These are phyloP conservation scores for Tipula vernalis DNA, from an alignment of 2,888 invertebrate genomes.

Conservation along the genomic window DNA sequence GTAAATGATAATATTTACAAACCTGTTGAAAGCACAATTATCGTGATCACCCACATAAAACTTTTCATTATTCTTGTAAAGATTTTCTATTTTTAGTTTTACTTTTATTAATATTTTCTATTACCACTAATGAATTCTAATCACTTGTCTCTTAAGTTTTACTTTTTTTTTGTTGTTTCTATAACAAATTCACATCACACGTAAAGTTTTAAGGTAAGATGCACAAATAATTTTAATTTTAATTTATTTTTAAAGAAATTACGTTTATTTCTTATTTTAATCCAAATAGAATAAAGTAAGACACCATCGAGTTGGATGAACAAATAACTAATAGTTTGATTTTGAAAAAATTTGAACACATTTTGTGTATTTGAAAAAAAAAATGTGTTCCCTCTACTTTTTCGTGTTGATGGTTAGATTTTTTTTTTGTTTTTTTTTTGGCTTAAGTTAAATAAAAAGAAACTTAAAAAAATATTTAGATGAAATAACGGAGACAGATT, in stretches of 20 bases:
- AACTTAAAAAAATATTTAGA: background rate
- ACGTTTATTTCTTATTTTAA: background rate
- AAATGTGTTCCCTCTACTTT: background rate
- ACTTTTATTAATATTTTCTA: background rate
- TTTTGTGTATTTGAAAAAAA: background rate
- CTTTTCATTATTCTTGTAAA: background rate
- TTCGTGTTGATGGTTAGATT: background rate
- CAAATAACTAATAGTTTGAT: background rate
- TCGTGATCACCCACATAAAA: background rate
- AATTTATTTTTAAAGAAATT: background rate
- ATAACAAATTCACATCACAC: background rate
- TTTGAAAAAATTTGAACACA: background rate
- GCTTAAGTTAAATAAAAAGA: background rate
- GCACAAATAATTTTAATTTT: background rate
- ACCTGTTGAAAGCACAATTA: background rate
- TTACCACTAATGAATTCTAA: background rate
- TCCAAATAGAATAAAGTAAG: background rate
- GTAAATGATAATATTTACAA: background rate
- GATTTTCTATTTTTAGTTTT: background rate
- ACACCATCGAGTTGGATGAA: background rate
- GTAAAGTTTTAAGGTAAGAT: background rate
- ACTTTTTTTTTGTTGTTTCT: background rate
- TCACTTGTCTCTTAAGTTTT: background rate
- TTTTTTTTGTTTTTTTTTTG: background rate
- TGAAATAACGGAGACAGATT: background rate